phyloP scores from a whole-genome alignment of 2,888 invertebrate species.

The Gnatocerus cornutus region DNA sequence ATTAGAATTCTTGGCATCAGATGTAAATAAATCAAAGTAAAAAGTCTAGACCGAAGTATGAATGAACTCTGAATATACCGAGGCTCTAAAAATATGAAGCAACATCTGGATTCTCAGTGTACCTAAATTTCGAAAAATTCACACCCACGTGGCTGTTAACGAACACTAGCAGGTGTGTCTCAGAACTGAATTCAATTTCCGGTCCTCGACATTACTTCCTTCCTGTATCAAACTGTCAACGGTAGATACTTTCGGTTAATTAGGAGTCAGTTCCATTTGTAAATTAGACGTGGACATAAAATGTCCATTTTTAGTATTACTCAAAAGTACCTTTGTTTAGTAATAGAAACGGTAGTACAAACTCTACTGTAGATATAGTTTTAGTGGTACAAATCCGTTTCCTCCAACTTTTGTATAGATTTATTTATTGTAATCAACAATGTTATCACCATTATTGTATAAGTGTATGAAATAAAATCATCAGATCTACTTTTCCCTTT shows the following conservation, averaged over 20 bases:
- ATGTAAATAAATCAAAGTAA: constrained; percentile 57
- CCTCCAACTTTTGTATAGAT: constrained; percentile 46
- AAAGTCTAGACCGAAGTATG: constrained; percentile 57
- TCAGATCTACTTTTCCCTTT: constrained; percentile 3
- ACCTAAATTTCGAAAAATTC: constrained; percentile 40
- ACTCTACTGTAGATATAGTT: constrained; percentile 44
- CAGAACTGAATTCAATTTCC: constrained; percentile 45
- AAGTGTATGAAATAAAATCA: constrained; percentile 43
- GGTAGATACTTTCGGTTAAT: constrained; percentile 39
- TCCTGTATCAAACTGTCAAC: constrained; percentile 44
- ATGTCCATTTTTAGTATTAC: constrained; percentile 46
- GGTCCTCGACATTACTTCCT: constrained; percentile 48
- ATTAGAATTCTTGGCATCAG: constrained; percentile 58
- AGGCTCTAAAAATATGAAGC: constrained; percentile 53
- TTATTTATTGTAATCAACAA: constrained; percentile 47
- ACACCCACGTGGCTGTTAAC: constrained; percentile 40
- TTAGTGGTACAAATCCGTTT: constrained; percentile 43
- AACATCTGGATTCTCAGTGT: constrained; percentile 44
- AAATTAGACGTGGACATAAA: constrained; percentile 29
- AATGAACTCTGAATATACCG: constrained; percentile 58
- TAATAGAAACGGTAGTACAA: constrained; percentile 47
- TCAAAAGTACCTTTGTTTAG: constrained; percentile 49
- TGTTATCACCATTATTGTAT: constrained; percentile 40
- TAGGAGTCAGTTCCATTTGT: constrained; percentile 34
- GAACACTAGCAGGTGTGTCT: constrained; percentile 40